Evolutionary conservation across 2,113 vertebrate genomes (phyloP), one percentile per base, ranked within the genome.

Genomic region (Psophia crepitans): DNA sequence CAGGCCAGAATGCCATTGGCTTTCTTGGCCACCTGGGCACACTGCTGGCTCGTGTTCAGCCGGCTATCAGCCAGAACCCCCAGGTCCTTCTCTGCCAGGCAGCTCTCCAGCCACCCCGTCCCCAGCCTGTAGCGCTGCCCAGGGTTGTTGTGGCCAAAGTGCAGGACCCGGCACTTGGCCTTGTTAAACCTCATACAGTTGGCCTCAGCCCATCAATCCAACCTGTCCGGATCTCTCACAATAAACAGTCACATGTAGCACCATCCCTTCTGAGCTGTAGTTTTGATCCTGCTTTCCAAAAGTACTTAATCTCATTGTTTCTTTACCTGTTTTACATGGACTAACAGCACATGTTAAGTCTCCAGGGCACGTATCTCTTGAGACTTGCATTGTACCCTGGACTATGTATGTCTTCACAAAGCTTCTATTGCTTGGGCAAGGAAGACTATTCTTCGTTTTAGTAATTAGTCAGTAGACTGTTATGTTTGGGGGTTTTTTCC

Each of bases 221-320:
- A n/a, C n/a, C n/a, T n/a, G n/a, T n/a, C n/a, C n/a, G n/a, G n/a
- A n/a, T n/a, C n/a, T n/a, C n/a, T n/a, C n/a, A n/a, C n/a, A n/a
- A n/a, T n/a, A n/a, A n/a, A n/a, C n/a, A n/a, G 28, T 54, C 28
- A 30, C 20, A 37, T 0, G 0, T 5, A 78, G 26, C 17, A 14
- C 10, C 19, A 14, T 64, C 37, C 21, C 21, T 84, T 41, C 20
- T 16, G 11, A 64, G 49, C 18, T 58, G 24, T 51, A 51, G 18
- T 53, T 79, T 19, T 32, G 16, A 33, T 53, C 19, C 33, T 78
- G 41, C 13, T 89, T 91, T 84, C 24, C 20, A n/a, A 68, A 93
- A 70, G 22, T 35, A 32, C 6, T 70, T 87, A 12, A 35, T 65
- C 5, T 6, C 14, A 10, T 20, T 35, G 12, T 54, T 73, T 71